Conservation (phyloP, 2,113 vertebrate genomes). For the Odocoileus virginianus region DNA sequence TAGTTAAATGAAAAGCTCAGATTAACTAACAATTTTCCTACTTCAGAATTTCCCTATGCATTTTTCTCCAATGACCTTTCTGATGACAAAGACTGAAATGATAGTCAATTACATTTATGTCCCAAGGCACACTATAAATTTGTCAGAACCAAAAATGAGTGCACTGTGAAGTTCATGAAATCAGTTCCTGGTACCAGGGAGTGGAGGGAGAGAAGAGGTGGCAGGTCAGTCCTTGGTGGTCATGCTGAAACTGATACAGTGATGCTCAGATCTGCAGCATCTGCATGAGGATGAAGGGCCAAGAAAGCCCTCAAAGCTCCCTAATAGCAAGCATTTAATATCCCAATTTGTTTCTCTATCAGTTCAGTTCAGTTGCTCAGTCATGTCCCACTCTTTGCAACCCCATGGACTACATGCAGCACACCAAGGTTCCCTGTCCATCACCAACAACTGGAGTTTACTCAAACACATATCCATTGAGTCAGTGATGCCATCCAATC, state of each 20-base stretch:
- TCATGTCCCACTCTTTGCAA: not conserved
- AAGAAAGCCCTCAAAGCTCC: not conserved
- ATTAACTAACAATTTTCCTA: conserved; percentile 59
- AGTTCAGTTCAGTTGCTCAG: not conserved
- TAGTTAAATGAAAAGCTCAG: conserved; percentile 59
- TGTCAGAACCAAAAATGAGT: conserved; percentile 55
- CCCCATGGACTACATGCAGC: not conserved
- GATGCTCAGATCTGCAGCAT: not conserved
- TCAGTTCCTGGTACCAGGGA: not conserved
- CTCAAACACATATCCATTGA: not conserved
- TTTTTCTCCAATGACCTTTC: conserved; percentile 68
- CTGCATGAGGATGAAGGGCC: not conserved
- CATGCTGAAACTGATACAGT: not conserved
- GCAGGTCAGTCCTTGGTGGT: not conserved
- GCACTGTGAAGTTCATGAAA: conserved; percentile 62
- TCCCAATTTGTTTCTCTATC: not conserved
- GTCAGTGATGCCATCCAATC: not conserved
- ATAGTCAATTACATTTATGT: conserved; percentile 72
- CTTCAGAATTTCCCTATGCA: conserved; percentile 53
- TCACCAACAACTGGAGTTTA: not conserved
- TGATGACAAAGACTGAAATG: conserved; percentile 66
- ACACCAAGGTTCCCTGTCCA: not conserved
- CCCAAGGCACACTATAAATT: conserved; percentile 65
- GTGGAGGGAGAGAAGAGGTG: not conserved
- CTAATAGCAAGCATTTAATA: not conserved